Base-by-base conservation (phyloP, 2,797 vertebrate species). In the Sebastes cheni region DNA sequence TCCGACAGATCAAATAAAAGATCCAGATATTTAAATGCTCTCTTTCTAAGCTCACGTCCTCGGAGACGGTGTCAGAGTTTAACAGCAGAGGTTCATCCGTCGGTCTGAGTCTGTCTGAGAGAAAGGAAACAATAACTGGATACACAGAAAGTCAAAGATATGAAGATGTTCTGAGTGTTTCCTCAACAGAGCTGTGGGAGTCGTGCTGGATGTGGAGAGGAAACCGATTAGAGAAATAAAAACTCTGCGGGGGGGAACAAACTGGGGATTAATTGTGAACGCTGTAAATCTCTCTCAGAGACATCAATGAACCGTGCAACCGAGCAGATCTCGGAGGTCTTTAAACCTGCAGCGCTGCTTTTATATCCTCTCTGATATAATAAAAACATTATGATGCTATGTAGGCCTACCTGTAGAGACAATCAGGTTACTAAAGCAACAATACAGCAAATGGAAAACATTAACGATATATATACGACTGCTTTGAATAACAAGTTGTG, bases 211-310 rank as follows among this genome's bases (percentile, higher is more conserved):
- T 77, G 39, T 54, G 69, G 52, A 50, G 25, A 59, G 34, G 64
- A 77, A 80, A 62, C 60, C 75, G 72, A 82, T 86, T 67, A 83
- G 61, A 67, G 64, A 70, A 72, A 74, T 67, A 76, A 73, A 69
- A 80, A 59, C 10, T 13, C 27, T n/a, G 60, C 20, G 32, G 46
- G 72, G 9, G 30, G 52, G 64, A 4, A 61, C 18, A 70, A 78
- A 36, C 32, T 18, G 39, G 0, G 60, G 75, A 70, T 85, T 72
- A 2, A 29, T 8, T 22, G 14, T 30, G 30, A 52, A 66, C 8
- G 2, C 54, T 59, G 16, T 29, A 67, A 62, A 65, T 74, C 60
- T 74, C 25, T 62, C 29, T 29, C 4, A 36, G 46, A 52, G 42
- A 54, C 66, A 7, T 39, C 46, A 42, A 4, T 22, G 56, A 56